These are phyloP conservation scores for Monoplex corrugatus DNA, from an alignment of 2,888 invertebrate species.

Conservation along the genomic window DNA sequence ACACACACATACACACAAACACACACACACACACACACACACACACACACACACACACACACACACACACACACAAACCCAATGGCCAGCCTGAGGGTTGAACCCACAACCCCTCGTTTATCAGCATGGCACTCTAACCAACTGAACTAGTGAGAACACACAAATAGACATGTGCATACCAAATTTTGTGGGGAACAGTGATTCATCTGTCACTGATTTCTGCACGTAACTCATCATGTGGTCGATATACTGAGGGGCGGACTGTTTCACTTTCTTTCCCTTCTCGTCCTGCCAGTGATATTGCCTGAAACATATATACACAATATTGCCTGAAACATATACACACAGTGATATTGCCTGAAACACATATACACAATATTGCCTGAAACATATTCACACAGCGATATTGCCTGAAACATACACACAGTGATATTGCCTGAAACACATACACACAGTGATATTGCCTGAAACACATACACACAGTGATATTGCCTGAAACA, in stretches of 20 bases:
- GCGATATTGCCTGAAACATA: too few relatives aligned
- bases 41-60: background rate
- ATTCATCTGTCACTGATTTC: slow-evolving; percentile 97
- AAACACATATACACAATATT: background rate
- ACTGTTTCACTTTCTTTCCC: slow-evolving; percentile 97
- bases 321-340: background rate
- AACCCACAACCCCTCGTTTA: background rate
- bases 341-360: background rate
- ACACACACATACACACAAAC: too few relatives aligned
- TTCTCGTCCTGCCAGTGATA: slow-evolving; percentile 99
- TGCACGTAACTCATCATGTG: slow-evolving; percentile 99
- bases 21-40: background rate
- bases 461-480: too few relatives aligned
- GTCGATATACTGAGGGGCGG: slow-evolving; percentile 99
- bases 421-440: too few relatives aligned
- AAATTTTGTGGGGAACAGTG: slow-evolving; percentile 98
- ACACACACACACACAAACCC: background rate
- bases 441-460: too few relatives aligned
- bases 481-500: too few relatives aligned
- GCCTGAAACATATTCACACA: background rate
- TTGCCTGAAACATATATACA: slow-evolving; percentile 85
- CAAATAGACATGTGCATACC: too few relatives aligned
- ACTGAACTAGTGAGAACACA: too few relatives aligned
- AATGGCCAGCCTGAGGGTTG: background rate
- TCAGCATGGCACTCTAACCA: too few relatives aligned